Conservation (phyloP, 2,113 vertebrate species). For the Leuciscus idus region DNA sequence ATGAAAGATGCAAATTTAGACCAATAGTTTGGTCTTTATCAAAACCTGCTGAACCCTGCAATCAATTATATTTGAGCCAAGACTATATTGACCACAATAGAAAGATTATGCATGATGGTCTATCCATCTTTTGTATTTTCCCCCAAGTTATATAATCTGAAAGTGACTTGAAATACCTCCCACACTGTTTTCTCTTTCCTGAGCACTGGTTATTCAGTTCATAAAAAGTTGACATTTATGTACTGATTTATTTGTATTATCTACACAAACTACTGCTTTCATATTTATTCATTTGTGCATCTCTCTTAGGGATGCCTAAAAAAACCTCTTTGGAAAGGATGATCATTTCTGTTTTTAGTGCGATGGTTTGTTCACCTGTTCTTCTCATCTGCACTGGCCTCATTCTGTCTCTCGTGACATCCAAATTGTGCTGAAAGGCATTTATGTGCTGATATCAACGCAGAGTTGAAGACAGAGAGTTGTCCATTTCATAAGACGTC, state of each 20-base stretch:
- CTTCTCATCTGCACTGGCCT: conserved; percentile 23
- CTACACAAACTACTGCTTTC: not conserved
- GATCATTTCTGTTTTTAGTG: conserved; percentile 11
- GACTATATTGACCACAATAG: not conserved
- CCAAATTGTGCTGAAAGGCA: conserved; percentile 28
- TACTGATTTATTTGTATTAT: not conserved
- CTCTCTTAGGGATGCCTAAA: not conserved
- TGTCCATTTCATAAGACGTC: not conserved
- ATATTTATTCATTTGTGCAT: not conserved
- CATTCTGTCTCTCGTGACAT: conserved; percentile 35
- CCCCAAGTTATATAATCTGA: not conserved
- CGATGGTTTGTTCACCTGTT: conserved; percentile 3
- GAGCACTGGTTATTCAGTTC: not conserved
- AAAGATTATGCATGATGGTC: not conserved
- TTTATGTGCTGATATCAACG: not conserved
- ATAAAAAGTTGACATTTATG: not conserved
- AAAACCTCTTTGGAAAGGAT: not conserved
- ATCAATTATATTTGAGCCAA: not conserved
- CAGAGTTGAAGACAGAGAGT: not conserved
- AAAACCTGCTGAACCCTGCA: not conserved
- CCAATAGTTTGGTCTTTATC: not conserved
- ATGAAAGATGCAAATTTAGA: conserved; percentile 65
- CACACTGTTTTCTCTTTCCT: not conserved
- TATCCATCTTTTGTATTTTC: not conserved
- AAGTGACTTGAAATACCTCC: not conserved